These are phyloP conservation scores for Miniopterus natalensis DNA, from an alignment of 2,113 vertebrate species.

Conservation along the genomic window DNA sequence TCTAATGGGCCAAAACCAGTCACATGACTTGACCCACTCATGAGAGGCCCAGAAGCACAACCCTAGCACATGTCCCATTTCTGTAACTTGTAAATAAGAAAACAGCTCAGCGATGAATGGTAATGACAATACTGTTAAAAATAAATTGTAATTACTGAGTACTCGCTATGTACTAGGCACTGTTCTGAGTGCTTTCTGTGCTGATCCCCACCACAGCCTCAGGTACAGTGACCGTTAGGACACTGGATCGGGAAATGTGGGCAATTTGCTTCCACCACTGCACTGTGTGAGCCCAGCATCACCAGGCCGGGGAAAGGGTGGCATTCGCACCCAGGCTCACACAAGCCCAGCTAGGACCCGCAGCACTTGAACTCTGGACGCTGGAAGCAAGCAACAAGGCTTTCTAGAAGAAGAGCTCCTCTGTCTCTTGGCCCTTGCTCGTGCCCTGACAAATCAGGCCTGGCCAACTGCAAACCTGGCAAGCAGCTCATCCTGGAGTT, in stretches of 20 bases:
- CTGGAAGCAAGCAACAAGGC: accelerated
- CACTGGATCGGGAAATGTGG: neutral
- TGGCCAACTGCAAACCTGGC: neutral
- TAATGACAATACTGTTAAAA: accelerated
- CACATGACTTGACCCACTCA: neutral
- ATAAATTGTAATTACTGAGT: accelerated
- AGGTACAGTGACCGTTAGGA: neutral
- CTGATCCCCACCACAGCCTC: neutral
- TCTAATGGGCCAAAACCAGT: neutral
- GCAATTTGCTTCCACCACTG: neutral
- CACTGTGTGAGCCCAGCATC: neutral
- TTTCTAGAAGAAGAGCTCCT: conserved; percentile 5
- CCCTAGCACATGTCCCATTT: neutral
- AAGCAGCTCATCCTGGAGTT: neutral
- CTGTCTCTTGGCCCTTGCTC: neutral
- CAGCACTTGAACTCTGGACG: neutral
- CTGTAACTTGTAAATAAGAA: neutral
- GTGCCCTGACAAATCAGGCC: neutral
- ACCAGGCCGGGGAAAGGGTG: neutral
- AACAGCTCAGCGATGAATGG: neutral
- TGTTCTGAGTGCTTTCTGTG: accelerated
- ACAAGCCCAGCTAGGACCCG: accelerated
- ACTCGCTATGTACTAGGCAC: neutral
- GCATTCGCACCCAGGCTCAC: neutral
- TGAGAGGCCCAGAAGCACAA: accelerated